A percentile compares a stretch with the other conserved stretches of the same genome.
These are phyloP conservation scores for Chrysolina oricalcia DNA, from an alignment of 2,888 invertebrate genomes.

Conservation along the genomic window DNA sequence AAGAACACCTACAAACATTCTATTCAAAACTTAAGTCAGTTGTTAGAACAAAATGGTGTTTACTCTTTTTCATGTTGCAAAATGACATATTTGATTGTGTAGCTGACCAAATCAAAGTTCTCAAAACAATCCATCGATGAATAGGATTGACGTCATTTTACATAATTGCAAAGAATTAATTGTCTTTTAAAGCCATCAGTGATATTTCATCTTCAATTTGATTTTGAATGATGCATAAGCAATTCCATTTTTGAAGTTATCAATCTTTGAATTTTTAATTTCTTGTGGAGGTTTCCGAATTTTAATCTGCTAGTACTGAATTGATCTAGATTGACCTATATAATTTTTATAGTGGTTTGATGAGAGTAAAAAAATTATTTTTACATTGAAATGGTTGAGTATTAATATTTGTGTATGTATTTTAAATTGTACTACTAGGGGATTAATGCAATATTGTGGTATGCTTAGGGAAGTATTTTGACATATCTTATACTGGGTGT, in stretches of 20 bases:
- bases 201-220: not conserved
- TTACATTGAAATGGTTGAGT: conserved; percentile 53
- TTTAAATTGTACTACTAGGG: conserved; percentile 48
- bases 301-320: conserved; percentile 45
- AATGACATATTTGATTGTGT: too few relatives aligned
- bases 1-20: too few relatives aligned
- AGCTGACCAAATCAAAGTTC: too few relatives aligned
- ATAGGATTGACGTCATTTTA: not conserved
- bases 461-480: conserved; percentile 60
- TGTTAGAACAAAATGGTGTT: too few relatives aligned
- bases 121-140: too few relatives aligned
- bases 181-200: not conserved
- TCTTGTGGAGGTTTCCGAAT: conserved; percentile 5
- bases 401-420: conserved; percentile 53
- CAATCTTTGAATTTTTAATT: conserved; percentile 6
- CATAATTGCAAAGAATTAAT: not conserved
- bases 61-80: too few relatives aligned
- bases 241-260: conserved; percentile 5
- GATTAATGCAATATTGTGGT: conserved; percentile 59
- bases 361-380: conserved; percentile 53
- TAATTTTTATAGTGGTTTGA: conserved; percentile 52
- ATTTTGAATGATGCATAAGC: conserved; percentile 1
- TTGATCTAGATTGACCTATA: conserved; percentile 42
- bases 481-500: conserved; percentile 59
- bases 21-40: too few relatives aligned